A percentile compares a stretch with the other conserved stretches of the same genome.
Conservation (phyloP, 2,888 invertebrate genomes). For the Drosophila falleni region DNA sequence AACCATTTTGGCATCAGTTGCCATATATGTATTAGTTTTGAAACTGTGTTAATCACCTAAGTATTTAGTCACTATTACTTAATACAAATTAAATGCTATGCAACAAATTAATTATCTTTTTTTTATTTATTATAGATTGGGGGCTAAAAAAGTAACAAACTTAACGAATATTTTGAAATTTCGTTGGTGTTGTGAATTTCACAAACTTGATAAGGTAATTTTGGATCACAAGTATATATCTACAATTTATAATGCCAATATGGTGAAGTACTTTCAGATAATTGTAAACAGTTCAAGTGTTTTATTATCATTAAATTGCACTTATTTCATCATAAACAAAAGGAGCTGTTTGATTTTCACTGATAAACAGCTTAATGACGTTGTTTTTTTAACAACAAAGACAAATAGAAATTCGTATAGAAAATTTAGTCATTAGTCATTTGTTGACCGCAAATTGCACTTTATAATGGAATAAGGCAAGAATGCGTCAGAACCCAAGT, state of each 20-base stretch:
- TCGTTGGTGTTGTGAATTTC: not conserved
- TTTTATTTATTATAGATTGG: not conserved
- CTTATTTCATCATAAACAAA: constrained; percentile 11
- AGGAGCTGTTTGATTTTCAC: constrained; percentile 10
- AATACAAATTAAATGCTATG: constrained; percentile 67
- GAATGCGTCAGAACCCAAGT: not conserved
- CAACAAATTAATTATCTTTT: constrained; percentile 19
- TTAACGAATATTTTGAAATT: not conserved
- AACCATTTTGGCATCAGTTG: constrained; percentile 47
- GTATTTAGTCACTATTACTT: constrained; percentile 79
- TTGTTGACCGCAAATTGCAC: constrained; percentile 23
- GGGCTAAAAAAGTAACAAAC: not conserved
- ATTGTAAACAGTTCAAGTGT: constrained; percentile 9
- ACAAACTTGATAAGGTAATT: not conserved
- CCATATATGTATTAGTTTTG: constrained; percentile 75
- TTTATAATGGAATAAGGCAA: constrained; percentile 4
- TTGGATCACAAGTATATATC: not conserved
- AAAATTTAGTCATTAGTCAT: constrained; percentile 31
- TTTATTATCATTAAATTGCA: constrained; percentile 17
- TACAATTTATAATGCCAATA: not conserved
- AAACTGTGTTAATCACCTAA: constrained; percentile 81
- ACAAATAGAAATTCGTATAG: constrained; percentile 2
- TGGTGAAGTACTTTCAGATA: constrained; percentile 4
- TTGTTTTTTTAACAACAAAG: constrained; percentile 10
- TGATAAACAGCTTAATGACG: constrained; percentile 24